These are phyloP conservation scores for Heliconius hortense DNA, from an alignment of 2,888 invertebrate species.

Conservation along the genomic window DNA sequence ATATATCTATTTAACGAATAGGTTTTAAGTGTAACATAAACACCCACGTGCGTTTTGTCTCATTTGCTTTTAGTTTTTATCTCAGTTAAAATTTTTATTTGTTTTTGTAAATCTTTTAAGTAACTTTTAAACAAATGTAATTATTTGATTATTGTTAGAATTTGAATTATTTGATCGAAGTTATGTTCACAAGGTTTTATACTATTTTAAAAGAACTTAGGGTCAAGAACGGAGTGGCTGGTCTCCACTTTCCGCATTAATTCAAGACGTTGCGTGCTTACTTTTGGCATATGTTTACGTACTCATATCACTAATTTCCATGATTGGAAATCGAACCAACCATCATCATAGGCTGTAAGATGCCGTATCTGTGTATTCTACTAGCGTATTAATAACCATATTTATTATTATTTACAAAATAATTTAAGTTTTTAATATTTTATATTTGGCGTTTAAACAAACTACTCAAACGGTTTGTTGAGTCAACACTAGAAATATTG, in stretches of 20 bases:
- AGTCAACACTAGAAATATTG: neutral
- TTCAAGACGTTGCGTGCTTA: neutral
- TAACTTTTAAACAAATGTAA: neutral
- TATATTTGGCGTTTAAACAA: neutral
- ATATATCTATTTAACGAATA: neutral
- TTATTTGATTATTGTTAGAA: neutral
- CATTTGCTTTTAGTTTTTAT: neutral
- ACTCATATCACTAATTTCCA: too few relatives aligned
- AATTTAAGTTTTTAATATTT: neutral
- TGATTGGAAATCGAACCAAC: too few relatives aligned
- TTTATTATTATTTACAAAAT: too few relatives aligned
- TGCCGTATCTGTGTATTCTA: too few relatives aligned
- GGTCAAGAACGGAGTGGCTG: neutral
- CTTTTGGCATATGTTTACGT: too few relatives aligned
- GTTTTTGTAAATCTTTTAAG: neutral
- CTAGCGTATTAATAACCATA: too few relatives aligned
- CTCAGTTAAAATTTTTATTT: neutral
- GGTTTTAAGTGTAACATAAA: neutral
- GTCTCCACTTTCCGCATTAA: neutral
- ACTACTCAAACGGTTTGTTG: neutral
- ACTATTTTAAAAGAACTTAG: neutral
- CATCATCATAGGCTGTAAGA: too few relatives aligned
- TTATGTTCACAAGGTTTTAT: neutral
- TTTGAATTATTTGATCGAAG: neutral
- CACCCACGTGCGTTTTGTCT: slow-evolving; percentile 11